These are phyloP conservation scores for Oscheius onirici DNA, from an alignment of 2,888 invertebrate genomes.

Conservation along the genomic window DNA sequence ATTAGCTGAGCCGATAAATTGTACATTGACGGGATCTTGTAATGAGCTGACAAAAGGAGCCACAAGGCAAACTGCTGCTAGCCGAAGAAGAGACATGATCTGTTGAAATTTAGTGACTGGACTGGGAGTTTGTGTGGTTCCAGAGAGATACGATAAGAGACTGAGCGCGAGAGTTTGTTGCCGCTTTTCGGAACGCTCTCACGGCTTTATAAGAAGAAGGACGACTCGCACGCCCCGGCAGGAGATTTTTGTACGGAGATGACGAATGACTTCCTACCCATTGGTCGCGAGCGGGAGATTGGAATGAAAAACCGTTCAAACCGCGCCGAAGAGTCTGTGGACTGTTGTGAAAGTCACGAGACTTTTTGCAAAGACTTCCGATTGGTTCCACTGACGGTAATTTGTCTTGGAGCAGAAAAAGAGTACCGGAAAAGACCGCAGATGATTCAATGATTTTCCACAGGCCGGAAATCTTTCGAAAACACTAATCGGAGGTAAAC, in stretches of 20 bases:
- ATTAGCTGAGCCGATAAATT: slow-evolving; percentile 14
- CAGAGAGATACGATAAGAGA: background rate
- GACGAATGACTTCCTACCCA: slow-evolving; percentile 19
- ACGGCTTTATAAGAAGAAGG: background rate
- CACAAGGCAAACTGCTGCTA: background rate
- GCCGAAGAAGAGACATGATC: background rate
- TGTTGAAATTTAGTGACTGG: background rate
- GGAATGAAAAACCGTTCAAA: slow-evolving; percentile 10
- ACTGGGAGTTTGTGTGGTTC: background rate
- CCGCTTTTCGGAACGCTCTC: background rate
- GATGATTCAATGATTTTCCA: too few relatives aligned
- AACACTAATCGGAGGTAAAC: too few relatives aligned
- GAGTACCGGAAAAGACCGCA: too few relatives aligned
- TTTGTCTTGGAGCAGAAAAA: too few relatives aligned
- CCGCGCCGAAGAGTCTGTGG: slow-evolving; percentile 13
- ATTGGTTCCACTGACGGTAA: too few relatives aligned
- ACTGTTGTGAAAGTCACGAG: background rate
- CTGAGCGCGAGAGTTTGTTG: too few relatives aligned
- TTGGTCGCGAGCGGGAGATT: background rate
- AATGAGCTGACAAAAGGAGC: background rate
- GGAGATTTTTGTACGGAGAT: slow-evolving; percentile 5
- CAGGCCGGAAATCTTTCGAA: too few relatives aligned
- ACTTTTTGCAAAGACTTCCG: too few relatives aligned
- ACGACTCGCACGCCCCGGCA: background rate
- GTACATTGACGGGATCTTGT: slow-evolving; percentile 1